Evolutionary conservation across 1,140 invertebrate genomes (phyloP), one percentile per base, ranked within the genome.

Genomic region (Physella acuta): DNA sequence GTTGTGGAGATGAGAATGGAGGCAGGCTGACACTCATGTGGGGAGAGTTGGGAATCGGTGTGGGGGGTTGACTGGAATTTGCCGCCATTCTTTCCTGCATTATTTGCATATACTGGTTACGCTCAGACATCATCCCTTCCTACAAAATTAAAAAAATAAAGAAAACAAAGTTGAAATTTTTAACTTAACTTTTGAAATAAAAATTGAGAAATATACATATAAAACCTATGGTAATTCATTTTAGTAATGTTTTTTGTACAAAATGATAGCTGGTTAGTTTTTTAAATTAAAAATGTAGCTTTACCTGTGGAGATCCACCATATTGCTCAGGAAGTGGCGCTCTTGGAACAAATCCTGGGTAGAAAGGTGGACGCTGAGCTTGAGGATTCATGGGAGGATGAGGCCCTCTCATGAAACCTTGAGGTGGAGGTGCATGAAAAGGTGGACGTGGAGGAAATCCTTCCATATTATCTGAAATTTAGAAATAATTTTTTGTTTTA

Each of bases 351-450:
- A 20, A 4, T 11, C 64, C 52, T 3, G 55, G 66, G 39, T 31
- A 68, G 37, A 68, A 68, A 8, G 55, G 55, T 16, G 66, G 55
- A 2, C 66, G 66, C n/a, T 17, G 3, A 8, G 28, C 55, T n/a
- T 44, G 66, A 3, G 55, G 56, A 26, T 26, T 39, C 37, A 68
- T 59, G 8, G 55, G 37, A 28, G 53, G 65, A n/a, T 70, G 55
- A 16, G 69, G 36, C 68, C 69, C 63, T 28, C 70, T 64, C 53
- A 70, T 68, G 62, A 72, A 70, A 24, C 55, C 68, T 30, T 61
- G 70, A 5, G 68, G 71, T n/a, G 64, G 52, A 16, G 66, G 66
- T 1, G 70, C 66, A 5, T 56, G 55, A 37, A 60, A 60, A 2
- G 53, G 66, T 17, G 52, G 66, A 5, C 66, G 30, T 4, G 66